Evolutionary conservation across 2,888 invertebrate species (phyloP).

Genomic region (Tetragnatha montana): DNA sequence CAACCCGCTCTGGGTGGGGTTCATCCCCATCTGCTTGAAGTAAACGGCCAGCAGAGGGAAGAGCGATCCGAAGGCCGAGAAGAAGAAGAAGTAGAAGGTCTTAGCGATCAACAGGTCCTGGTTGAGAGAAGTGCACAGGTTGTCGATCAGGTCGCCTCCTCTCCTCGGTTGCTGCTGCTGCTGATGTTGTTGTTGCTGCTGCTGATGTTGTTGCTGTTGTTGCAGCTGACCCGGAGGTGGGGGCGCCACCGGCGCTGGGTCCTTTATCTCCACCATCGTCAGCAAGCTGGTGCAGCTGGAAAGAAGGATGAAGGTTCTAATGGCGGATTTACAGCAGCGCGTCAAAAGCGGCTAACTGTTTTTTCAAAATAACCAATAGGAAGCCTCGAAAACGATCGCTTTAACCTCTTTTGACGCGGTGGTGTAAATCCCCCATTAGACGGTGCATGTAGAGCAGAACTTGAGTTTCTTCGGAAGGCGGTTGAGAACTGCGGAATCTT

Average conservation of each 20-base stretch:
- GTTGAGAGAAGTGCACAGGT: conserved; percentile 88
- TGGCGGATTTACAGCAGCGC: no score
- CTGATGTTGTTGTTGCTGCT: not conserved
- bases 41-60: conserved; percentile 99
- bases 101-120: conserved; percentile 95
- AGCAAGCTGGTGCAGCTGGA: not conserved
- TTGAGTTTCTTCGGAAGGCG: not conserved
- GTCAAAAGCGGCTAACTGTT: no score
- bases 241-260: conserved; percentile 23
- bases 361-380: no score
- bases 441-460: not conserved
- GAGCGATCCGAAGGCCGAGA: conserved; percentile 97
- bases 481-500: not conserved
- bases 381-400: no score
- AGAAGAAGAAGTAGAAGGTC: conserved; percentile 99
- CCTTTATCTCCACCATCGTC: conserved; percentile 68
- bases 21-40: conserved; percentile 99
- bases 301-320: not conserved
- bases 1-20: conserved; percentile 94
- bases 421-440: conserved; percentile 1
- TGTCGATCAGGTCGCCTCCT: conserved; percentile 84
- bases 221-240: conserved; percentile 1
- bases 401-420: no score
- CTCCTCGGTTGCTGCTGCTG: not conserved
- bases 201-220: not conserved